Percentiles rank a stretch among this genome's conserved stretches.
Conservation (phyloP, 1,140 invertebrate genomes). For the Brachionus manjavacas region DNA sequence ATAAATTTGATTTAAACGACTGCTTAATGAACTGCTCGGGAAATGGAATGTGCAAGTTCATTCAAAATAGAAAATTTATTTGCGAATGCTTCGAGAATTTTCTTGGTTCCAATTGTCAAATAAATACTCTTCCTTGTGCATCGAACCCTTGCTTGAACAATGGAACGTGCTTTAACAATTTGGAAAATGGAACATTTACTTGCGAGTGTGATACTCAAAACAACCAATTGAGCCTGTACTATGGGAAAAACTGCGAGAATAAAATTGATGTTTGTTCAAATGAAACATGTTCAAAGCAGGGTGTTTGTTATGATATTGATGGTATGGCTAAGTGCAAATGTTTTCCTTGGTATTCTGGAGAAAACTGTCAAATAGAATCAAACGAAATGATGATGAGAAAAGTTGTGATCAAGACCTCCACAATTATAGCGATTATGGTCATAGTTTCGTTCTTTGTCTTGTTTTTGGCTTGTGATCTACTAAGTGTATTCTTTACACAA, state of each 20-base stretch:
- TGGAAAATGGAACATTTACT: not conserved
- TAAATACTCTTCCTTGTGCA: not conserved
- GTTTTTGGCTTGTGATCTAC: not conserved
- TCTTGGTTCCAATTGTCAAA: not conserved
- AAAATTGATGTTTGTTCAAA: constrained; percentile 21
- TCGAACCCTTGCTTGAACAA: constrained; percentile 34
- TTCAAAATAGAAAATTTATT: not conserved
- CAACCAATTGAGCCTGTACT: not conserved
- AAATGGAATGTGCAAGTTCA: not conserved
- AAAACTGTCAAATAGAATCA: constrained; percentile 19
- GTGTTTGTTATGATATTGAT: not conserved
- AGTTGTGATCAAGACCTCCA: not conserved
- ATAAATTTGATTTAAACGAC: not conserved
- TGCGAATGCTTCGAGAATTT: not conserved
- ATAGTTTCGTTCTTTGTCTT: not conserved
- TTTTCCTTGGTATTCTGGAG: not conserved
- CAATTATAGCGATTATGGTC: not conserved
- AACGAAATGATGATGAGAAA: not conserved
- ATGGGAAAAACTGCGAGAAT: constrained; percentile 5
- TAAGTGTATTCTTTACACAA: not conserved
- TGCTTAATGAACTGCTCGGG: not conserved
- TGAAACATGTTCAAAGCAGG: constrained; percentile 30
- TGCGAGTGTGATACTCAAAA: not conserved
- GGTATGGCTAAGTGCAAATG: not conserved
- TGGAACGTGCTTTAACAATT: not conserved